Conservation (phyloP, 1,140 invertebrate genomes). For the Mactra quadrangularis region DNA sequence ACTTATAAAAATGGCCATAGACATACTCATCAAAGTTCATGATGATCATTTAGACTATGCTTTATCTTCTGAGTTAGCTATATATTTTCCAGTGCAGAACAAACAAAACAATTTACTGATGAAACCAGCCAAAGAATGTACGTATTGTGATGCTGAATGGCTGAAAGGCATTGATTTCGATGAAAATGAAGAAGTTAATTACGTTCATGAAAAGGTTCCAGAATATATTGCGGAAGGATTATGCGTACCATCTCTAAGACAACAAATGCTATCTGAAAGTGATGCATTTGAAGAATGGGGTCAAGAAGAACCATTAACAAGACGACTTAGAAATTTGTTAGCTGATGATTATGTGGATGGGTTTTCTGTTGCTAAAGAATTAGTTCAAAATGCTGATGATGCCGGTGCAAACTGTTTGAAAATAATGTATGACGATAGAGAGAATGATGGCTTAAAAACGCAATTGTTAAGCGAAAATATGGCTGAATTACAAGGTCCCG, state of each 20-base stretch:
- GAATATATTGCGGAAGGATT: slow-evolving; percentile 12
- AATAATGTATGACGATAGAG: slow-evolving; percentile 82
- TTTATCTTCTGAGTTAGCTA: background rate
- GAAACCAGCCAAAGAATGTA: slow-evolving; percentile 6
- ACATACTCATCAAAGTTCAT: slow-evolving; percentile 28
- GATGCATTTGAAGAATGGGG: slow-evolving; percentile 65
- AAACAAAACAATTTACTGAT: slow-evolving; percentile 3
- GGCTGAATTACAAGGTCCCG: slow-evolving; percentile 76
- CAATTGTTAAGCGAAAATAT: slow-evolving; percentile 75
- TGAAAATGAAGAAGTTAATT: slow-evolving; percentile 31
- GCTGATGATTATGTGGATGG: slow-evolving; percentile 75
- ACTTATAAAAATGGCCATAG: background rate
- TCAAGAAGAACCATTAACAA: slow-evolving; percentile 74
- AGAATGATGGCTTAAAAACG: slow-evolving; percentile 69
- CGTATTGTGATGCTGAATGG: slow-evolving; percentile 35
- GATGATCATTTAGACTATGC: background rate
- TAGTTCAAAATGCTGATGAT: slow-evolving; percentile 82
- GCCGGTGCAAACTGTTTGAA: slow-evolving; percentile 83
- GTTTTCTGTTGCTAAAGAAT: slow-evolving; percentile 77
- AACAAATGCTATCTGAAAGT: slow-evolving; percentile 35
- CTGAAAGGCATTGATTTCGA: slow-evolving; percentile 29
- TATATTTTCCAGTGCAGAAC: background rate
- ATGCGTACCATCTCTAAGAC: slow-evolving; percentile 54
- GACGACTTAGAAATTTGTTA: slow-evolving; percentile 68
- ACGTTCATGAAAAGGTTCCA: slow-evolving; percentile 31